These are phyloP conservation scores for Lordiphosa collinella DNA, from an alignment of 1,140 invertebrate species.

Conservation along the genomic window DNA sequence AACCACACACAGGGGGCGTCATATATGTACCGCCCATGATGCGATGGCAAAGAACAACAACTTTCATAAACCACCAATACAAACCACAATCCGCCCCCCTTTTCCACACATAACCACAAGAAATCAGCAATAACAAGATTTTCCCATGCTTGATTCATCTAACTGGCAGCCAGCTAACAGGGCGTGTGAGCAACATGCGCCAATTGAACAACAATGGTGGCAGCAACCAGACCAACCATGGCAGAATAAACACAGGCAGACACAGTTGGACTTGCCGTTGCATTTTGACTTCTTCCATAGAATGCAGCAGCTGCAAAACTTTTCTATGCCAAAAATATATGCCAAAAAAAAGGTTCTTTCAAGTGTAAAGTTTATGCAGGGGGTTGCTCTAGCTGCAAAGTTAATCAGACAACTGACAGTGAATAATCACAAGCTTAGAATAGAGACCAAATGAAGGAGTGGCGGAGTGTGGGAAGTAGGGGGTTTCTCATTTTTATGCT, in stretches of 20 bases:
- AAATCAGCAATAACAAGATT: slow-evolving; percentile 59
- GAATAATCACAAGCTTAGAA: slow-evolving; percentile 25
- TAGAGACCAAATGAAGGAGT: background rate
- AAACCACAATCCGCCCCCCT: slow-evolving; percentile 14
- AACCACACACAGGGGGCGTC: slow-evolving; percentile 22
- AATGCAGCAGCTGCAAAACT: slow-evolving; percentile 14
- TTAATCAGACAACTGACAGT: slow-evolving; percentile 47
- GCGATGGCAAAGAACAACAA: slow-evolving; percentile 12
- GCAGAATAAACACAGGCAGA: background rate
- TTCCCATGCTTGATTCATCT: slow-evolving; percentile 46
- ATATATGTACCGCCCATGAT: background rate
- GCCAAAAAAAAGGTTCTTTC: slow-evolving; percentile 26
- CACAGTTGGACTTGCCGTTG: slow-evolving; percentile 11
- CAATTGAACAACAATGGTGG: slow-evolving; percentile 38
- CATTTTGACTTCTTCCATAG: background rate
- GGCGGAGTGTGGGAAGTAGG: background rate
- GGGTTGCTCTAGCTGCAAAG: slow-evolving; percentile 16
- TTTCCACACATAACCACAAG: slow-evolving; percentile 25
- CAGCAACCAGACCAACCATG: background rate
- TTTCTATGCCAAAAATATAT: background rate
- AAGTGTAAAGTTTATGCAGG: slow-evolving; percentile 42
- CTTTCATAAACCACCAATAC: slow-evolving; percentile 35
- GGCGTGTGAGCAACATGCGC: slow-evolving; percentile 24
- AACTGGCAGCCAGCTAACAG: slow-evolving; percentile 14
- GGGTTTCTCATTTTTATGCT: slow-evolving; percentile 29